These are phyloP conservation scores for Aurelia aurita complex sp. Pacific DNA, from an alignment of 30 jellyfish, hydroid and myxozoan species.

Conservation along the genomic window DNA sequence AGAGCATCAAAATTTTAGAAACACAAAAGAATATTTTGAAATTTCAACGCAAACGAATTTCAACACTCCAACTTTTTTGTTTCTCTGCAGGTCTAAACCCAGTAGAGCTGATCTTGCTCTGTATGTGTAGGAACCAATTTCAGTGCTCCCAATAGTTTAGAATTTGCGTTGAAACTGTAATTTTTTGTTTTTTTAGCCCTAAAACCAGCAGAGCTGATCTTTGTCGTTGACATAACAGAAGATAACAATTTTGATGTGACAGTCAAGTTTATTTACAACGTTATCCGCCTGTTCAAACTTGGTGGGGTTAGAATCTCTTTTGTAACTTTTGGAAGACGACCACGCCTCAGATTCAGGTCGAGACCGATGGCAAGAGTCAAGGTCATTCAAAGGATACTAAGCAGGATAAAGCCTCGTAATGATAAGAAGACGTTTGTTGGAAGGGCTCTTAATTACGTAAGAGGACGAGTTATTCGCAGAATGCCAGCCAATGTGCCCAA, in stretches of 20 bases:
- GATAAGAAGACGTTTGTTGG: slow-evolving; percentile 48
- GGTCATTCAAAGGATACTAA: slow-evolving; percentile 30
- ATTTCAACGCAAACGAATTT: too few species aligned
- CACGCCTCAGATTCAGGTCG: slow-evolving; percentile 30
- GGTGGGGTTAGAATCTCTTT: slow-evolving; percentile 38
- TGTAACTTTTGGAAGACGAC: slow-evolving; percentile 47
- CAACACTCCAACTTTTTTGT: too few species aligned
- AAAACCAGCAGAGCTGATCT: slow-evolving; percentile 43
- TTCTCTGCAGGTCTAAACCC: not conserved
- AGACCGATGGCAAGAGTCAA: slow-evolving; percentile 24
- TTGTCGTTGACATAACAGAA: slow-evolving; percentile 57
- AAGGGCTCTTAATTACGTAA: slow-evolving; percentile 46
- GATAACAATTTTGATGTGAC: slow-evolving; percentile 52
- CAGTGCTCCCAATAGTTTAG: too few species aligned
- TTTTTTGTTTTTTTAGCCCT: slow-evolving; percentile 11
- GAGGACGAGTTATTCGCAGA: slow-evolving; percentile 19
- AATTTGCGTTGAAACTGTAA: too few species aligned
- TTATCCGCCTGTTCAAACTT: slow-evolving; percentile 56
- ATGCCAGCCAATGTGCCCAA: slow-evolving; percentile 12
- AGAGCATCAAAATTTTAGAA: too few species aligned
- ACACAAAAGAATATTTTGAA: too few species aligned
- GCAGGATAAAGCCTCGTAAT: slow-evolving; percentile 33
- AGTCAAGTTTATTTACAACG: slow-evolving; percentile 54
- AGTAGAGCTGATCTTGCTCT: too few species aligned
- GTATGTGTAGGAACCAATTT: too few species aligned